Evolutionary conservation across 2,113 vertebrate genomes (phyloP).

Genomic region (Aythya baeri): DNA sequence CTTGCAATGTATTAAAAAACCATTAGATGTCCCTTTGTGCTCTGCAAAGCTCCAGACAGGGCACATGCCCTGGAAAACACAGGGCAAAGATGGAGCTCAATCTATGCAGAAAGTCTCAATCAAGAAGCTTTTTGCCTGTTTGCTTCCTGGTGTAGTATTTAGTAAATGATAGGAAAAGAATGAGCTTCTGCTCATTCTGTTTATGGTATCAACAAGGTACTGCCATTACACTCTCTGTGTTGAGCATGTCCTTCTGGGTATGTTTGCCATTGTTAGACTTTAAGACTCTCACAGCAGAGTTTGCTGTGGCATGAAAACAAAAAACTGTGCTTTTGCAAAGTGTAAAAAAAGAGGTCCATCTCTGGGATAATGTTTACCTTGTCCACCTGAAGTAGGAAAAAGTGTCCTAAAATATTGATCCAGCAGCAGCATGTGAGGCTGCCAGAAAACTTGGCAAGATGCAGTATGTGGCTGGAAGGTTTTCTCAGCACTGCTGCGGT

Average conservation of each 20-base stretch:
- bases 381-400: background rate
- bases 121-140: background rate
- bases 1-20: slow-evolving; percentile 34
- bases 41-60: background rate
- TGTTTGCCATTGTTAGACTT: background rate
- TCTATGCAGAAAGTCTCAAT: background rate
- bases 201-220: background rate
- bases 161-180: background rate
- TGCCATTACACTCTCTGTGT: background rate
- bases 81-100: background rate
- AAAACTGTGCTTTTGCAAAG: background rate
- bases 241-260: background rate
- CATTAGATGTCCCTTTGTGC: slow-evolving; percentile 40
- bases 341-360: background rate
- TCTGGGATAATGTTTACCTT: background rate
- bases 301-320: background rate
- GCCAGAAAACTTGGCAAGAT: background rate
- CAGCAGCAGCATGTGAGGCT: background rate
- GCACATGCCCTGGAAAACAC: background rate
- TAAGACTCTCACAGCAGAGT: background rate
- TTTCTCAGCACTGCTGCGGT: background rate
- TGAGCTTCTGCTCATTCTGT: background rate
- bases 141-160: background rate
- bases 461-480: background rate
- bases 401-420: background rate